phyloP scores from a whole-genome alignment of 2,113 vertebrate genomes.

The Laticauda colubrina region DNA sequence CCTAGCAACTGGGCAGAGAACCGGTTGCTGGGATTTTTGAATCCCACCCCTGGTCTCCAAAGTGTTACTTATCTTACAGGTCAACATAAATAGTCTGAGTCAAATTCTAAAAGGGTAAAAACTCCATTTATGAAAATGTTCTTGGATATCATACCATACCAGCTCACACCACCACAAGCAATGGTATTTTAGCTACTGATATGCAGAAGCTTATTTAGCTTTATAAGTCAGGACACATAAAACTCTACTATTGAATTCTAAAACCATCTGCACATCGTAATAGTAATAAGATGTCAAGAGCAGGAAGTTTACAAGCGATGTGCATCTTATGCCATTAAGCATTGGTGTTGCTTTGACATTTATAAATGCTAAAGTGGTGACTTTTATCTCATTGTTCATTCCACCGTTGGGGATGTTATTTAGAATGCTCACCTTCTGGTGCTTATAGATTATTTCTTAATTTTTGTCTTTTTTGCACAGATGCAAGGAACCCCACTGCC shows the following conservation, averaged over 20 bases:
- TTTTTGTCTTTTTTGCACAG: constrained; percentile 40
- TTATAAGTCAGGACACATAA: constrained; percentile 33
- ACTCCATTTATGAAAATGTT: neutral
- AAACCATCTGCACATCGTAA: neutral
- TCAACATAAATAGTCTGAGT: neutral
- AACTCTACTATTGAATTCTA: constrained; percentile 15
- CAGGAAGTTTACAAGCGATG: constrained; percentile 16
- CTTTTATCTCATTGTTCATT: constrained; percentile 47
- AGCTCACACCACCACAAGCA: neutral
- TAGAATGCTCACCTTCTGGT: constrained; percentile 39
- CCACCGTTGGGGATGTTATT: constrained; percentile 40
- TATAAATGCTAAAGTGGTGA: constrained; percentile 53
- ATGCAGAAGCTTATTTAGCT: neutral
- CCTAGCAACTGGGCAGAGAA: too few relatives aligned
- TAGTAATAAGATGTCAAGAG: constrained; percentile 11
- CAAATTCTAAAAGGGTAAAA: neutral
- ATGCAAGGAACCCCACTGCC: constrained; percentile 6
- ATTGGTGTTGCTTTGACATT: constrained; percentile 45
- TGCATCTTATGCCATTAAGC: constrained; percentile 18
- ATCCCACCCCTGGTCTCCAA: neutral
- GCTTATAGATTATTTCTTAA: constrained; percentile 40
- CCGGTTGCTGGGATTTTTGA: too few relatives aligned
- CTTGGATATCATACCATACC: neutral
- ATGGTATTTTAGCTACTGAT: neutral
- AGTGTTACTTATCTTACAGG: neutral